Conservation (phyloP, 2,113 vertebrate species). For the Poeciliopsis turrubarensis region DNA sequence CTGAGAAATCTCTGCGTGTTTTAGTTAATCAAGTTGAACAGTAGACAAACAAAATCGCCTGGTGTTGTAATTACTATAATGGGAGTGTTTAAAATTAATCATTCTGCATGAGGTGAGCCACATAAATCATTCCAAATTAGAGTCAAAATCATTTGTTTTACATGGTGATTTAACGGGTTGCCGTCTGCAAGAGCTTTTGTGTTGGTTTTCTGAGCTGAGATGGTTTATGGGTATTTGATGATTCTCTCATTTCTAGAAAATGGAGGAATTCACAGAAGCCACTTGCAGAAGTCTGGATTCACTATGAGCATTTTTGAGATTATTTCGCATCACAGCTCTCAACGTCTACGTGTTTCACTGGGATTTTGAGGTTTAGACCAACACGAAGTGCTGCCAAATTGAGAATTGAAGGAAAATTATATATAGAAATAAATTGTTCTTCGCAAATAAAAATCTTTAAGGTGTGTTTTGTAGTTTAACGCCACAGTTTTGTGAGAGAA, state of each 20-base stretch:
- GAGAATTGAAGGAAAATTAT: no score
- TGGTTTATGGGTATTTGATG: slow-evolving; percentile 17
- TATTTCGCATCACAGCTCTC: not conserved
- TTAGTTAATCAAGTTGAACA: slow-evolving; percentile 51
- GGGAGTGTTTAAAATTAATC: slow-evolving; percentile 34
- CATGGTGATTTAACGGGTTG: not conserved
- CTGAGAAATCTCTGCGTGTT: slow-evolving; percentile 39
- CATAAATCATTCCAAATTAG: slow-evolving; percentile 33
- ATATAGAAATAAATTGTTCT: no score
- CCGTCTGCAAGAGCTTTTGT: not conserved
- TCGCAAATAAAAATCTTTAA: no score
- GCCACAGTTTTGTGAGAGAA: no score
- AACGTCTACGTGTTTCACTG: not conserved
- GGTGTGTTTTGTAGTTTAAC: no score
- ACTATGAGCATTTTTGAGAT: not conserved
- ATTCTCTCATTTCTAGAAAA: slow-evolving; percentile 14
- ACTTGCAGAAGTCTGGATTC: not conserved
- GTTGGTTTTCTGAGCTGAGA: not conserved
- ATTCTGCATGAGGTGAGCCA: slow-evolving; percentile 17
- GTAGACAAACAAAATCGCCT: slow-evolving; percentile 44
- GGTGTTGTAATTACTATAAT: slow-evolving; percentile 59
- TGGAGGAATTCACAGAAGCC: not conserved
- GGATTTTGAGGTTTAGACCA: not conserved
- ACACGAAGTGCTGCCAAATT: not conserved
- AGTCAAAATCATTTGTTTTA: slow-evolving; percentile 34